Base-by-base conservation (phyloP, 2,888 invertebrate species). In the Anoplius nigerrimus region DNA sequence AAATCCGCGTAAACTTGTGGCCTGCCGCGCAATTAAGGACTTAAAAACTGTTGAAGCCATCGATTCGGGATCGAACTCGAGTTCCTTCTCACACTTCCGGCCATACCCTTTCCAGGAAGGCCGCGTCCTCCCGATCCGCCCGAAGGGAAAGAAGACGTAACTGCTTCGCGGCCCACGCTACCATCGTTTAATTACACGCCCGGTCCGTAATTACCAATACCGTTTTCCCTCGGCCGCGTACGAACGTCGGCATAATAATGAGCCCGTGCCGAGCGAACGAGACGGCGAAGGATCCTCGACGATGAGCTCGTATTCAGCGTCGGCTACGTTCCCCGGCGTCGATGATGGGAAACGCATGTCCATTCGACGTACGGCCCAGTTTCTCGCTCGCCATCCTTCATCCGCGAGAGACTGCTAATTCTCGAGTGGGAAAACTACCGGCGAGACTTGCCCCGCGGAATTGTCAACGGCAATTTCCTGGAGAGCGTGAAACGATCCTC, bases 51-150 rank as follows among this genome's bases (percentile, higher is more conserved):
- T n/a, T n/a, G n/a, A n/a, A n/a, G n/a, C n/a, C n/a, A n/a, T n/a
- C n/a, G n/a, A n/a, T n/a, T n/a, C n/a, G n/a, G n/a, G n/a, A n/a
- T n/a, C n/a, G n/a, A n/a, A n/a, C n/a, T n/a, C n/a, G n/a, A n/a
- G n/a, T n/a, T n/a, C n/a, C n/a, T n/a, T n/a, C n/a, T n/a, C n/a
- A n/a, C n/a, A n/a, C n/a, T n/a, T n/a, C n/a, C n/a, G n/a, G n/a
- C n/a, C n/a, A n/a, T n/a, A n/a, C n/a, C n/a, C n/a, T 74, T 71
- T 74, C 66, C 63, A 62, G 63, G 56, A 54, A 48, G 65, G 18
- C 18, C 52, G 34, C 46, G 22, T 16, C 48, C 54, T 51, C 24
- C 27, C 58, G 20, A 8, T 34, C 22, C 62, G 45, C n/a, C 34
- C 18, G 55, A 62, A 60, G 18, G 24, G 54, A 61, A 65, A 60